Evolutionary conservation across 2,113 vertebrate species (phyloP).

Genomic region (Oxyruncus cristatus): DNA sequence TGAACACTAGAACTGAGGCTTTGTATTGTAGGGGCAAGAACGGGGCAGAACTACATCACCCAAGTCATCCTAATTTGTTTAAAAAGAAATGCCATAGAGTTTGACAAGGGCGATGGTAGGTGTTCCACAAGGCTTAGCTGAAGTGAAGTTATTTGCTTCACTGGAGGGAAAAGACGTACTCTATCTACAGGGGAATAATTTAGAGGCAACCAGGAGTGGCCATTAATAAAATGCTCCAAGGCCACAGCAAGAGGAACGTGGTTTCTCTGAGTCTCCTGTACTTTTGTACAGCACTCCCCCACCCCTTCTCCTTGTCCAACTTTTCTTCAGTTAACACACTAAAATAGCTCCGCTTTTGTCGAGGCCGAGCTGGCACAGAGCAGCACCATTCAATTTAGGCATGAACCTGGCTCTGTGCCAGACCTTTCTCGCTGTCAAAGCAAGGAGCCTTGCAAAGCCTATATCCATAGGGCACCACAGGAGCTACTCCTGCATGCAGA

Average conservation of each 20-base stretch:
- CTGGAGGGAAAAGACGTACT: neutral
- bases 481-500: neutral
- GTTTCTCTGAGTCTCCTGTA: neutral
- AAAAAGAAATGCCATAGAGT: neutral
- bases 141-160: neutral
- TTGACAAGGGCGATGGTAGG: neutral
- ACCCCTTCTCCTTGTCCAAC: neutral
- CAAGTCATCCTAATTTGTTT: neutral
- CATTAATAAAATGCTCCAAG: neutral
- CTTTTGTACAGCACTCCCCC: neutral
- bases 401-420: constrained; percentile 13
- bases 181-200: neutral
- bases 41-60: neutral
- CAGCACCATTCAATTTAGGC: constrained; percentile 9
- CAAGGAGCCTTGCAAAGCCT: neutral
- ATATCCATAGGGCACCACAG: neutral
- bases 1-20: neutral
- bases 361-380: constrained; percentile 7
- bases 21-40: neutral
- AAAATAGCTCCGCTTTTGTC: constrained; percentile 31
- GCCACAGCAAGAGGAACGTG: neutral
- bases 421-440: neutral
- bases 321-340: constrained; percentile 33
- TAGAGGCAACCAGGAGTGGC: neutral
- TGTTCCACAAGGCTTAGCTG: neutral